These are phyloP conservation scores for Scyliorhinus canicula DNA, from an alignment of 2,797 vertebrate genomes.

Conservation along the genomic window DNA sequence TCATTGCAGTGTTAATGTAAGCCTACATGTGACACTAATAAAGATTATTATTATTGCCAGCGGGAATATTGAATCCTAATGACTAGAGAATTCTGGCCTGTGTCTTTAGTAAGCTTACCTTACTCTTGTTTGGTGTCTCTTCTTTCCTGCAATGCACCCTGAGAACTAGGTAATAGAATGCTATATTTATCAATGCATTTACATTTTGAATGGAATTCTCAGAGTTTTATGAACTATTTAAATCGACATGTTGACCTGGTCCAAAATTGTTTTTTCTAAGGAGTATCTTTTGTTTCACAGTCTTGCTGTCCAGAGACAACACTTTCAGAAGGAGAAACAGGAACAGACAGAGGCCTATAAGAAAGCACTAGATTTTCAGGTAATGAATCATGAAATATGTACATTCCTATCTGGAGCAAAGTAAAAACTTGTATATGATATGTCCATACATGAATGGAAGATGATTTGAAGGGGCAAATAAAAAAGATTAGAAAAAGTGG, in stretches of 20 bases:
- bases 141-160: background rate
- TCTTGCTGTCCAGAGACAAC: slow-evolving; percentile 55
- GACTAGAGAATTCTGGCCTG: no score
- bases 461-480: background rate
- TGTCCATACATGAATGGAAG: background rate
- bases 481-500: background rate
- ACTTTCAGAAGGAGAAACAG: slow-evolving; percentile 57
- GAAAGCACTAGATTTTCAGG: slow-evolving; percentile 64
- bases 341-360: slow-evolving; percentile 56
- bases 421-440: background rate
- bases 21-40: no score
- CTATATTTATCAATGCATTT: background rate
- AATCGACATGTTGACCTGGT: background rate
- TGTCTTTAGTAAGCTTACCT: no score
- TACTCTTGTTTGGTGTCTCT: background rate
- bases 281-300: slow-evolving; percentile 48
- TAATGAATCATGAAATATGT: slow-evolving; percentile 43
- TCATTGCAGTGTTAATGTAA: no score
- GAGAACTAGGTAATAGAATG: background rate
- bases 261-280: background rate
- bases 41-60: no score
- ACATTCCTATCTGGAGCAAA: background rate
- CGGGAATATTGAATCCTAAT: no score
- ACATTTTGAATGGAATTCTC: background rate
- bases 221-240: background rate